Percentiles rank a stretch among this genome's conserved stretches.
Evolutionary conservation across 2,113 vertebrate genomes (phyloP).

Genomic region (Seriola dumerili): DNA sequence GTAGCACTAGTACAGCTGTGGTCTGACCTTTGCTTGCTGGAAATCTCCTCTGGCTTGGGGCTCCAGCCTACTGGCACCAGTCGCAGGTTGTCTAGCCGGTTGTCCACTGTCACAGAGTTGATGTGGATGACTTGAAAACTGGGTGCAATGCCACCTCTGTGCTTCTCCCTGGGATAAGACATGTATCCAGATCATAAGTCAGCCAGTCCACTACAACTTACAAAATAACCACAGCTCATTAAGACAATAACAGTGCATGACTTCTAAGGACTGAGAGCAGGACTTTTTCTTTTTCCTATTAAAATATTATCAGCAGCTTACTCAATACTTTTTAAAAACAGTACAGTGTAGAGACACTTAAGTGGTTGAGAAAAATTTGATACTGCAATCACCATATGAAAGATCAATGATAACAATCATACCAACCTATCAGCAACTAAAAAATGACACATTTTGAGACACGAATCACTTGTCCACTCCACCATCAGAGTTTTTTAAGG

Average conservation of each 20-base stretch:
- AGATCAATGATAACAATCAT: not conserved
- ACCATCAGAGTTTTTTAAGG: not conserved
- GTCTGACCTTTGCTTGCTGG: slow-evolving; percentile 95
- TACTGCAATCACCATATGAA: too few relatives aligned
- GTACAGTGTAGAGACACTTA: not conserved
- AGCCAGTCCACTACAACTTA: not conserved
- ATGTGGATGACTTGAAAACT: slow-evolving; percentile 98
- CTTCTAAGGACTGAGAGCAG: not conserved
- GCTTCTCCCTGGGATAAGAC: slow-evolving; percentile 91
- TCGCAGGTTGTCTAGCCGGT: slow-evolving; percentile 95
- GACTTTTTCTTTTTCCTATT: not conserved
- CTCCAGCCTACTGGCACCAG: slow-evolving; percentile 94
- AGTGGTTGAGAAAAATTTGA: too few relatives aligned
- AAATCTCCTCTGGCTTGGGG: slow-evolving; percentile 94
- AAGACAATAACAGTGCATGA: not conserved
- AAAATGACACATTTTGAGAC: not conserved
- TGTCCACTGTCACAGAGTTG: slow-evolving; percentile 97
- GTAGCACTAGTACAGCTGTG: too few relatives aligned
- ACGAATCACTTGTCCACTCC: not conserved
- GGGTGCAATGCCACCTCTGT: slow-evolving; percentile 95
- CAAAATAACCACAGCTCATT: not conserved
- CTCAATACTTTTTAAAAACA: too few relatives aligned
- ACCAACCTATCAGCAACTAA: not conserved
- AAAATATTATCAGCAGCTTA: not conserved
- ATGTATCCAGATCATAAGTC: not conserved